Conservation (phyloP, 1,140 invertebrate genomes). For the Solenopsis fugax region DNA sequence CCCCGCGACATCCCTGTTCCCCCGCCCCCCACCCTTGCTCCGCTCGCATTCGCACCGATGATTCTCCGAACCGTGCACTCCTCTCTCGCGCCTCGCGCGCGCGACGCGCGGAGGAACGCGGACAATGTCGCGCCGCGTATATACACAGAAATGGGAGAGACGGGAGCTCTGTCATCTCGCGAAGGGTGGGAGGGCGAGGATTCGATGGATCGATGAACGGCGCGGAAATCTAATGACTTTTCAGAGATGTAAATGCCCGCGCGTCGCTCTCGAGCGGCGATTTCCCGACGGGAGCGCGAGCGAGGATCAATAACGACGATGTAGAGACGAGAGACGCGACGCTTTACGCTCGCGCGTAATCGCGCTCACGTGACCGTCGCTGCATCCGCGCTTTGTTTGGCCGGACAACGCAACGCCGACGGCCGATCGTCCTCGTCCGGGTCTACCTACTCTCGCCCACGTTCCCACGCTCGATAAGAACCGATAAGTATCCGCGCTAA, state of each 20-base stretch:
- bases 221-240: conserved; percentile 28
- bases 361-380: not conserved
- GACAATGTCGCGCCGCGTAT: conserved; percentile 1
- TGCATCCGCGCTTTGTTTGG: not conserved
- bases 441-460: no score
- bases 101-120: conserved; percentile 46
- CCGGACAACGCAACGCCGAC: not conserved
- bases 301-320: conserved; percentile 19
- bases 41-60: not conserved
- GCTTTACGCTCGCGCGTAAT: not conserved
- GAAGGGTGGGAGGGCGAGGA: not conserved
- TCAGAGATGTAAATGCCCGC: conserved; percentile 12
- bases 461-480: no score
- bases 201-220: conserved; percentile 30
- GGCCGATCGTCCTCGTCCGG: no score
- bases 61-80: conserved; percentile 7
- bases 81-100: conserved; percentile 14
- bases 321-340: not conserved
- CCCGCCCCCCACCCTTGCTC: not conserved
- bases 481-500: not conserved
- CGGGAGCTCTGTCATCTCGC: not conserved
- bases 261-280: not conserved
- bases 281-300: conserved; percentile 3
- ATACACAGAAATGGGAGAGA: not conserved
- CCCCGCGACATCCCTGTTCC: not conserved